Conservation (phyloP, 2,888 invertebrate genomes). For the Hipparchia semele region DNA sequence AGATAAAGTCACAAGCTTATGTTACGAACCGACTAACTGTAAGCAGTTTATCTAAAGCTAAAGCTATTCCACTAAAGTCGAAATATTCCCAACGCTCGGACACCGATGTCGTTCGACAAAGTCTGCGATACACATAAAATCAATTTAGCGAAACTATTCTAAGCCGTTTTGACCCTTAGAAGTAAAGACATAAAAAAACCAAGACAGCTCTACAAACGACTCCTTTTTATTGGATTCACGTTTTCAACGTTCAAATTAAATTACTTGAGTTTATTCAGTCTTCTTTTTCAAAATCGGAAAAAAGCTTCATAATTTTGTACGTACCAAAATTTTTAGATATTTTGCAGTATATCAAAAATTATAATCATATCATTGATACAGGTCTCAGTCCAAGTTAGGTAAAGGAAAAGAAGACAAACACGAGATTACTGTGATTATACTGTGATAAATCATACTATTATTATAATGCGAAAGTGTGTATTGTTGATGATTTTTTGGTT, state of each 20-base stretch:
- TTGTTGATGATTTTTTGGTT: too few relatives aligned
- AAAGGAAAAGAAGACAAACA: too few relatives aligned
- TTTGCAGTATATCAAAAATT: too few relatives aligned
- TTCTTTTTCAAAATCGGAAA: background rate
- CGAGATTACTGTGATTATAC: too few relatives aligned
- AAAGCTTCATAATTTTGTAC: too few relatives aligned
- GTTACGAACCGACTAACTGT: constrained; percentile 30
- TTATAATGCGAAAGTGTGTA: too few relatives aligned
- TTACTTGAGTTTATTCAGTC: background rate
- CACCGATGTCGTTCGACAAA: constrained; percentile 54
- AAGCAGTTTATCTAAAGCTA: constrained; percentile 47
- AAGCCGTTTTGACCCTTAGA: constrained; percentile 69
- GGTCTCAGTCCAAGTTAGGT: too few relatives aligned
- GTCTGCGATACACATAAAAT: constrained; percentile 79
- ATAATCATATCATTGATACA: too few relatives aligned
- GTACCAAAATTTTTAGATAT: too few relatives aligned
- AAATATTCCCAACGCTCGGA: constrained; percentile 55
- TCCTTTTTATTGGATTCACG: constrained; percentile 21
- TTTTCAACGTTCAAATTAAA: constrained; percentile 16
- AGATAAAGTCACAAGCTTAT: constrained; percentile 25
- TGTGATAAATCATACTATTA: too few relatives aligned
- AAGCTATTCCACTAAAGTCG: constrained; percentile 59
- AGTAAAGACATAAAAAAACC: constrained; percentile 60
- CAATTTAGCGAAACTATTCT: constrained; percentile 79
- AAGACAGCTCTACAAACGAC: constrained; percentile 37